Percentiles rank a stretch among this genome's conserved stretches.
Conservation (phyloP, 2,797 vertebrate species). For the Schizopygopsis pylzovi region DNA sequence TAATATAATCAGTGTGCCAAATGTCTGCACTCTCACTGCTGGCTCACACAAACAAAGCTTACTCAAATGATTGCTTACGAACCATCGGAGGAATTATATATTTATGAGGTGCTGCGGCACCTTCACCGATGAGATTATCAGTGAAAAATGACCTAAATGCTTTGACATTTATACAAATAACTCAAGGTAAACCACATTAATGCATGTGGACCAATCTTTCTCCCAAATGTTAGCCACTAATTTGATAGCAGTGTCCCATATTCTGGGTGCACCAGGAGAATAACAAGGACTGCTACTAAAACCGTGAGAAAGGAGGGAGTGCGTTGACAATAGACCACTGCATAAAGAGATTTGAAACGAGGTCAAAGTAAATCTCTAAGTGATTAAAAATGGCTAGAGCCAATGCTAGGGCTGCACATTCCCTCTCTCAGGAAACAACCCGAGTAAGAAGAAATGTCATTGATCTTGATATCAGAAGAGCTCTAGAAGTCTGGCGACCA, state of each 20-base stretch:
- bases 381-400: slow-evolving; percentile 70
- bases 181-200: slow-evolving; percentile 14
- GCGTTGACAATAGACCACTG: slow-evolving; percentile 60
- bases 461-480: slow-evolving; percentile 71
- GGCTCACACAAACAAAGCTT: slow-evolving; percentile 10
- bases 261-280: slow-evolving; percentile 17
- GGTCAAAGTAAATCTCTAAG: slow-evolving; percentile 70
- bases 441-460: slow-evolving; percentile 63
- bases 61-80: slow-evolving; percentile 1
- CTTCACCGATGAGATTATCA: neutral
- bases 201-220: neutral
- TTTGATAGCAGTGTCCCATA: slow-evolving; percentile 27
- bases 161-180: slow-evolving; percentile 6
- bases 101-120: slow-evolving; percentile 5
- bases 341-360: slow-evolving; percentile 65
- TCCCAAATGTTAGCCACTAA: slow-evolving; percentile 5
- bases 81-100: neutral
- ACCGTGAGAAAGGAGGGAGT: slow-evolving; percentile 60
- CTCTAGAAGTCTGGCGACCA: slow-evolving; percentile 53
- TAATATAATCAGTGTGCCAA: slow-evolving; percentile 42
- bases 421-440: slow-evolving; percentile 59
- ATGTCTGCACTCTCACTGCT: slow-evolving; percentile 35
- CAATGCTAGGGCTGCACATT: slow-evolving; percentile 60
- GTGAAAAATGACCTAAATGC: neutral
- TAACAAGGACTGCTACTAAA: slow-evolving; percentile 21